These are phyloP conservation scores for Diadema setosum DNA, from an alignment of 35 echinoderm and acorn worm genomes.

Conservation along the genomic window DNA sequence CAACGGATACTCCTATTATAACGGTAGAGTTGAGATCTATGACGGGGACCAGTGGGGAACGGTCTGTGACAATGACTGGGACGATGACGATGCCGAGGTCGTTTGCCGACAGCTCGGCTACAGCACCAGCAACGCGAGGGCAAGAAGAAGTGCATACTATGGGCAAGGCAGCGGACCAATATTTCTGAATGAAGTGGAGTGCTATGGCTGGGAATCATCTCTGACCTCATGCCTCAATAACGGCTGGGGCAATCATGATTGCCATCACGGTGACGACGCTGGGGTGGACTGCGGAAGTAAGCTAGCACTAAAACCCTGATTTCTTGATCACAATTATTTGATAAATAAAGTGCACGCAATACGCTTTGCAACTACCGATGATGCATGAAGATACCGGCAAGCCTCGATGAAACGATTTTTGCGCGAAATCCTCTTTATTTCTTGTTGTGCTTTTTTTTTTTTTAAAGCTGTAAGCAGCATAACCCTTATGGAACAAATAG, in stretches of 20 bases:
- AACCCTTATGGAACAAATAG: too few species aligned
- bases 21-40: conserved; percentile 54
- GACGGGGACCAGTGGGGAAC: conserved; percentile 39
- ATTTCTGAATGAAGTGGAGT: conserved; percentile 3
- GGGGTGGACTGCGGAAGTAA: conserved; percentile 44
- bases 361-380: too few species aligned
- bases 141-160: neutral
- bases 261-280: conserved; percentile 29
- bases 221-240: neutral
- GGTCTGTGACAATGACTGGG: conserved; percentile 45
- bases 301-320: too few species aligned
- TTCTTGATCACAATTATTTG: too few species aligned
- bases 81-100: conserved; percentile 13
- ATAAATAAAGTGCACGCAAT: too few species aligned
- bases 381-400: too few species aligned
- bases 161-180: conserved; percentile 11
- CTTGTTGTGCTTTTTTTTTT: too few species aligned
- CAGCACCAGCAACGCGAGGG: neutral
- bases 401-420: too few species aligned
- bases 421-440: too few species aligned
- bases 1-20: neutral
- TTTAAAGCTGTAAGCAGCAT: too few species aligned
- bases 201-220: neutral
- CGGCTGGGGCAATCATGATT: neutral
- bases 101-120: conserved; percentile 57